These are phyloP conservation scores for Dipodomys spectabilis DNA, from an alignment of 2,113 vertebrate genomes.

Conservation along the genomic window DNA sequence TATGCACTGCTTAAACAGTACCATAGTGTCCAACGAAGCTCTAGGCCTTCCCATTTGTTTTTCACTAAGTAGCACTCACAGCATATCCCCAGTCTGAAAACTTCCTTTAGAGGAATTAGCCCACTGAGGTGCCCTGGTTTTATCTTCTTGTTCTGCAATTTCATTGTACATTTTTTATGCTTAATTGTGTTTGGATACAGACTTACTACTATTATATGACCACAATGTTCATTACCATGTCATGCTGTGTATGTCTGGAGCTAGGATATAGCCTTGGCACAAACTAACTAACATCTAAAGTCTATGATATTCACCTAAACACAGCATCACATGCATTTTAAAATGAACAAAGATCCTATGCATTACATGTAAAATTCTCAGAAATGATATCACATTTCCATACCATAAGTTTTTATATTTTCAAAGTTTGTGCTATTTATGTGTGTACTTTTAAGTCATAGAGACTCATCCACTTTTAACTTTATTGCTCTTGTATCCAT, in stretches of 20 bases:
- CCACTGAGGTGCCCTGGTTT: no score
- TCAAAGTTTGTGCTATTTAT: not conserved
- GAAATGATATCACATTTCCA: not conserved
- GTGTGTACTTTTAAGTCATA: not conserved
- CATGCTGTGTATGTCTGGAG: not conserved
- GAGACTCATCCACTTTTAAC: not conserved
- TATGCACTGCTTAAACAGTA: not conserved
- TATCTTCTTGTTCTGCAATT: no score
- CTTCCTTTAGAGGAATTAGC: no score
- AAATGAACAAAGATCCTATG: not conserved
- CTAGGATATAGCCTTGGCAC: not conserved
- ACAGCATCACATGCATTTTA: not conserved
- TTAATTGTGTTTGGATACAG: no score
- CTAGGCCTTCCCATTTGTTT: not conserved
- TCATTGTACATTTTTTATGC: not conserved
- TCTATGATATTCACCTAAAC: not conserved
- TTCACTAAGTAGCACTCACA: not conserved
- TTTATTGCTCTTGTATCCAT: not conserved
- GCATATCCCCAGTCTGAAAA: not conserved
- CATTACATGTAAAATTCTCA: not conserved
- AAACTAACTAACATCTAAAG: no score
- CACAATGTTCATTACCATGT: not conserved
- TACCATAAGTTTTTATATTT: not conserved
- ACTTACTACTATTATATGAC: not conserved
- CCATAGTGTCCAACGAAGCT: not conserved